Base-by-base conservation (phyloP, 2,888 invertebrate genomes). In the Mesopsocus fuscifrons region DNA sequence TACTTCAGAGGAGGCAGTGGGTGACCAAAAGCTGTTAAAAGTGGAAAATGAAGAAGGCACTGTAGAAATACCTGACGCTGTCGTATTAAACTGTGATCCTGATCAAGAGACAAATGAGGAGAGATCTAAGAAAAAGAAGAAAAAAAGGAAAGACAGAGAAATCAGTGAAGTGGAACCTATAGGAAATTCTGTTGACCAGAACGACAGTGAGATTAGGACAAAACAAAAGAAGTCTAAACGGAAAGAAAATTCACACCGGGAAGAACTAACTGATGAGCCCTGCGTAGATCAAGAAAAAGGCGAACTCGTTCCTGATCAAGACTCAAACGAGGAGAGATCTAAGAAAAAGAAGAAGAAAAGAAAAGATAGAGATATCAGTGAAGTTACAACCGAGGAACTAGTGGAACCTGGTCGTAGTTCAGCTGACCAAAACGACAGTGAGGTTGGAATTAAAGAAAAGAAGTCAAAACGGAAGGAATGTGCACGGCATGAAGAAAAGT, bases 361-460 rank as follows among this genome's bases (percentile, higher is more conserved):
- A 2, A 11, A 41, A 4, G 32, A 44, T 54, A 53, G 52, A 6
- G 63, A 64, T 35, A 51, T 49, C 49, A 64, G 62, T 3, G 65
- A 66, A 51, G 56, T 61, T 15, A 61, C 60, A 5, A 55, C 55
- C 2, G 53, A 55, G n/a, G n/a, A n/a, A n/a, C n/a, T n/a, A n/a
- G n/a, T n/a, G n/a, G n/a, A n/a, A n/a, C n/a, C n/a, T n/a, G n/a
- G n/a, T n/a, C n/a, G n/a, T n/a, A n/a, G n/a, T n/a, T n/a, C n/a
- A n/a, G n/a, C n/a, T n/a, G n/a, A n/a, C n/a, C n/a, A n/a, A n/a
- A n/a, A n/a, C n/a, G n/a, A n/a, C n/a, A n/a, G n/a, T n/a, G n/a
- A n/a, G n/a, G n/a, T n/a, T n/a, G n/a, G n/a, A n/a, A n/a, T n/a
- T n/a, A n/a, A n/a, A n/a, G n/a, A n/a, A n/a, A n/a, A n/a, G n/a